Evolutionary conservation across 2,797 vertebrate genomes (phyloP), one percentile per base, ranked within the genome.

Genomic region (Acanthopagrus latus): DNA sequence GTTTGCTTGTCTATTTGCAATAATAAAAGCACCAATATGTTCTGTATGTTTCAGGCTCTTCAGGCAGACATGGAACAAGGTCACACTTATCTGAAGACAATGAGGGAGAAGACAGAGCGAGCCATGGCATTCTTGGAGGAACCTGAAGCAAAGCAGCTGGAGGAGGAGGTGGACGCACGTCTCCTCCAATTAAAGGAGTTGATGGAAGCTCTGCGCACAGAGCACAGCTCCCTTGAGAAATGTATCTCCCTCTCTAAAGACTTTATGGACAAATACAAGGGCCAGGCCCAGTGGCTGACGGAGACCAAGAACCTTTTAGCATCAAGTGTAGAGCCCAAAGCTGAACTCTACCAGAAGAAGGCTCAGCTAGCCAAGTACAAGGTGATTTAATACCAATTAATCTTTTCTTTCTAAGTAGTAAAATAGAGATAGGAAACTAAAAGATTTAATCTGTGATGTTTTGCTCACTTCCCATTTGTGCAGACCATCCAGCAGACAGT

Each of bases 321-420:
- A 2, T 82, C 89, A 38, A 93, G 95, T 2, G 94, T 96, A 0
- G 97, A 99, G 74, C 96, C 96, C 62, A 99, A 99, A 94, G 96
- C 95, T 50, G 98, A 99, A 78, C 95, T 99, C 4, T 99, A 98
- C 89, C 98, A 99, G 92, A 99, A 99, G 86, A 99, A 98, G 91
- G 98, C 97, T 25, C 98, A 99, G 46, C 90, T 99, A 13, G 96
- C 97, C 9, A 99, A 98, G 88, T 99, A 98, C 78, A 99, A 99
- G 97, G 98, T 89, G 66, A 74, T 16, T 55, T 23, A 2, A 3
- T 3, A 25, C 11, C 2, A 1, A 0, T 71, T 43, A 3, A 5
- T 47, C 4, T 12, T 38, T 13, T 27, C 43, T 27, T 59, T 18
- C 23, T n/a, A 5, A 48, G 0, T 4, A 50, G 18, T 74, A 46